Evolutionary conservation across 2,888 invertebrate species (phyloP).

Genomic region (Heliconius hortense): DNA sequence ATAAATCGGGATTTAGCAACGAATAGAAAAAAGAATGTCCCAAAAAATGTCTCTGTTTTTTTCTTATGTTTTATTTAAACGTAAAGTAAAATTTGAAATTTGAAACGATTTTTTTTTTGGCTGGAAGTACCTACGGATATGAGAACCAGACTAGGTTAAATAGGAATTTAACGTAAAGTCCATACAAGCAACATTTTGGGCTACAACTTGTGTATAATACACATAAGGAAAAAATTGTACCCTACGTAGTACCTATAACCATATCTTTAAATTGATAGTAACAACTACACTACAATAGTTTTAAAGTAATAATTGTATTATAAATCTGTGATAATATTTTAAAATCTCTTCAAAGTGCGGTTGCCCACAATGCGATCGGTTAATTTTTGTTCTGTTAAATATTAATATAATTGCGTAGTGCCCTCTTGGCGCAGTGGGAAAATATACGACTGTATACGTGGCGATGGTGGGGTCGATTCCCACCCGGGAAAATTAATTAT

Average conservation of each 20-base stretch:
- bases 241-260: too few relatives aligned
- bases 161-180: too few relatives aligned
- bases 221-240: too few relatives aligned
- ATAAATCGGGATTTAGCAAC: constrained; percentile 5
- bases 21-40: neutral
- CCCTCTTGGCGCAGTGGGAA: neutral
- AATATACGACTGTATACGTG: neutral
- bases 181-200: too few relatives aligned
- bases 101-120: too few relatives aligned
- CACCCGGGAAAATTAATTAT: neutral
- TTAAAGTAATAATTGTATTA: neutral
- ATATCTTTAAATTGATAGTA: too few relatives aligned
- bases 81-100: too few relatives aligned
- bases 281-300: too few relatives aligned
- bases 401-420: neutral
- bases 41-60: neutral
- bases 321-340: neutral
- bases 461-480: neutral
- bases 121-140: too few relatives aligned
- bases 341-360: constrained; percentile 8
- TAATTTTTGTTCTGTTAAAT: constrained; percentile 3
- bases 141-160: too few relatives aligned
- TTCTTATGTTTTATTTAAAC: neutral
- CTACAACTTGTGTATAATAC: too few relatives aligned
- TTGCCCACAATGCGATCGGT: neutral